These are phyloP conservation scores for Polypedilum vanderplanki DNA, from an alignment of 1,140 invertebrate species.

Conservation along the genomic window DNA sequence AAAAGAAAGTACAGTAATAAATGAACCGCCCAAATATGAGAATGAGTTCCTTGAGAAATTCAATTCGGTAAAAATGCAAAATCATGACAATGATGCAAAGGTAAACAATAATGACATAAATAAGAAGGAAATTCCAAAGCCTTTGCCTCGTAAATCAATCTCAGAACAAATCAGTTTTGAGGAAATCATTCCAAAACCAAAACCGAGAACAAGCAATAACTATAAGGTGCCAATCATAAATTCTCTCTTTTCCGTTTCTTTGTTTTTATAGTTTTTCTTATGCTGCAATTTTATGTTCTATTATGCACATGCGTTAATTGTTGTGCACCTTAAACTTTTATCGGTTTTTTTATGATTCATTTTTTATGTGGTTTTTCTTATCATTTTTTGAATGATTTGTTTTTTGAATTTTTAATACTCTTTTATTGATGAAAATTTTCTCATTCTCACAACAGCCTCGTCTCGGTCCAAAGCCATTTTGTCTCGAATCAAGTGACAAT, in stretches of 20 bases:
- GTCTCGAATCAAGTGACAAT: constrained; percentile 61
- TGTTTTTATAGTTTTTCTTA: background rate
- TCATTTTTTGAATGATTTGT: too few relatives aligned
- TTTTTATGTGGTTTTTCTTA: too few relatives aligned
- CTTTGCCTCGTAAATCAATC: constrained; percentile 59
- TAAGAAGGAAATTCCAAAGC: constrained; percentile 52
- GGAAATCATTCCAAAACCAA: constrained; percentile 56
- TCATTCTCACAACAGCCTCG: constrained; percentile 53
- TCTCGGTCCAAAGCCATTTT: constrained; percentile 73
- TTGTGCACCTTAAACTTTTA: too few relatives aligned
- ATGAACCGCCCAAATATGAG: too few relatives aligned
- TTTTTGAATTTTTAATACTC: constrained; percentile 32
- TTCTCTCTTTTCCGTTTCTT: constrained; percentile 29
- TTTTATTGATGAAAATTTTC: constrained; percentile 30
- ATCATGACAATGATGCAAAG: constrained; percentile 9
- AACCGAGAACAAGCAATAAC: constrained; percentile 59
- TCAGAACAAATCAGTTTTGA: constrained; percentile 46
- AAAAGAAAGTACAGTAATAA: too few relatives aligned
- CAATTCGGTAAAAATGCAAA: background rate
- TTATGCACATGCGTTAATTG: background rate
- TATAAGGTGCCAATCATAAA: constrained; percentile 57
- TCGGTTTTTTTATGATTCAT: too few relatives aligned
- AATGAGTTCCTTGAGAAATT: background rate
- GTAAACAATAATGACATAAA: constrained; percentile 33
- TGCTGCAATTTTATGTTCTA: background rate